Base-by-base conservation (phyloP, 1,140 invertebrate species). In the Philotrypesis tridentata region DNA sequence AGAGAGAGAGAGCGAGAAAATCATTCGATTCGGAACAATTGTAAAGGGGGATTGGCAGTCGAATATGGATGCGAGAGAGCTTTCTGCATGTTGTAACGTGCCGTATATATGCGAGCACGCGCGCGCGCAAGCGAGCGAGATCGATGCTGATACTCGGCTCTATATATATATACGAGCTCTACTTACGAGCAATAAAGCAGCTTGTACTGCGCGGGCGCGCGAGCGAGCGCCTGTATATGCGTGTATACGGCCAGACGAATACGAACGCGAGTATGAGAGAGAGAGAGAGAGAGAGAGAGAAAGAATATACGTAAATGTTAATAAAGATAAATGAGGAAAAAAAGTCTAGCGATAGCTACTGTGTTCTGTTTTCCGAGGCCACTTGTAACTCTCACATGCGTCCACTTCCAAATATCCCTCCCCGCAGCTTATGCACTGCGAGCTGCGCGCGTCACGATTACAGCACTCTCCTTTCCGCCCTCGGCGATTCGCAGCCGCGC, bases 21-120 rank as follows among this genome's bases (percentile, higher is more conserved):
- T 77, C 61, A 40, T 77, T 65, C 21, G 74, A 78, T 55, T 78
- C 27, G n/a, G 61, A 77, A 29, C 61, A 63, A 77, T 67, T 77
- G 60, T 40, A 29, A 75, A 63, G 55, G 17, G 73, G 55, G 73
- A 40, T 75, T 14, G 33, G 25, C 37, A 23, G 37, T 12, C 25
- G 43, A 55, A 55, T 55, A 55, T 55, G 48, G 48, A 55, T 55
- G 48, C 6, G 48, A 43, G 40, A 14, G 2, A 11, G 40, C 40
- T 14, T 14, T 43, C 17, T 55, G 48, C 21, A 17, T n/a, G 48
- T n/a, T 43, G 40, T 43, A 43, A 43, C 40, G 40, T 14, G 40
- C 12, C n/a, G n/a, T n/a, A n/a, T n/a, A n/a, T n/a, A n/a, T n/a
- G n/a, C n/a, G 33, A 37, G 33, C 8, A 8, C 33, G 33, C 3